These are phyloP conservation scores for Athene noctua DNA, from an alignment of 2,113 vertebrate species.

Conservation along the genomic window DNA sequence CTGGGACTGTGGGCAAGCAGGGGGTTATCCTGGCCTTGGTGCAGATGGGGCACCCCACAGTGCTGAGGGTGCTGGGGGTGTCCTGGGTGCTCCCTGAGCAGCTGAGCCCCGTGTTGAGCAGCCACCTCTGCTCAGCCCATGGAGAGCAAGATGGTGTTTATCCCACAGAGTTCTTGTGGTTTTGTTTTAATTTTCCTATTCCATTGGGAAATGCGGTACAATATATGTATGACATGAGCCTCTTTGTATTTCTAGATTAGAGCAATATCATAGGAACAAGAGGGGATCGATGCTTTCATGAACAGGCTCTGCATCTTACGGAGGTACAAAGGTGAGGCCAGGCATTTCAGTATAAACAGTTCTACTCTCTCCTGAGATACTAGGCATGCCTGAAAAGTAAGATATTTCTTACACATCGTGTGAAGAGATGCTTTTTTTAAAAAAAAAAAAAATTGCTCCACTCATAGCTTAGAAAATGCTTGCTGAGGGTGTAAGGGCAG, in stretches of 20 bases:
- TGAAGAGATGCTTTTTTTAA: not conserved
- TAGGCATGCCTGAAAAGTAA: not conserved
- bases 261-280: not conserved
- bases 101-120: not conserved
- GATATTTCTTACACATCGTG: fast-evolving
- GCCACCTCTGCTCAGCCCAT: not conserved
- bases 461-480: not conserved
- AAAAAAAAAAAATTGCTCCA: not conserved
- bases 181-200: not conserved
- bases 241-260: not conserved
- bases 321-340: not conserved
- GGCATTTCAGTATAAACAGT: not conserved
- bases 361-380: not conserved
- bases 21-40: not conserved
- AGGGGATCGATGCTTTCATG: not conserved
- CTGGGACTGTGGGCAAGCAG: not conserved
- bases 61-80: not conserved
- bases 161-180: not conserved
- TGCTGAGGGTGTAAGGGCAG: not conserved
- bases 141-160: not conserved
- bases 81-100: not conserved
- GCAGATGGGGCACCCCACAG: not conserved
- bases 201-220: fast-evolving
- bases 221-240: not conserved
- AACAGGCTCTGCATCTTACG: not conserved